A percentile compares a stretch with the other conserved stretches of the same genome.
phyloP scores from a whole-genome alignment of 2,113 vertebrate species.

The Siniperca knerii region DNA sequence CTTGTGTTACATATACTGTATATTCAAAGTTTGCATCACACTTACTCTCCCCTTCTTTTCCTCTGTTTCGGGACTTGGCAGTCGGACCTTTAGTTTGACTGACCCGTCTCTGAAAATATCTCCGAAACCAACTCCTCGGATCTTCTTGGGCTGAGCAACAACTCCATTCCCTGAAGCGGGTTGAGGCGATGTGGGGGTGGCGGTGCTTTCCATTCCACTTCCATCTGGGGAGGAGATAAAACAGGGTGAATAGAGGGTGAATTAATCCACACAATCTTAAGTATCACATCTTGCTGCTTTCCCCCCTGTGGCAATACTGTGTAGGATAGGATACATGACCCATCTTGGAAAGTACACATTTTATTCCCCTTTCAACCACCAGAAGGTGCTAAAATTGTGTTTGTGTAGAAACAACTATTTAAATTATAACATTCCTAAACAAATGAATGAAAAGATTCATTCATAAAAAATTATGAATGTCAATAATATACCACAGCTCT shows the following conservation, averaged over 20 bases:
- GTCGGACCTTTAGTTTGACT: conserved; percentile 90
- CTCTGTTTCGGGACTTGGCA: conserved; percentile 86
- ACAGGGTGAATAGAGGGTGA: background rate
- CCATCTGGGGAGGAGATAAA: conserved; percentile 61
- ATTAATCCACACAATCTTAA: background rate
- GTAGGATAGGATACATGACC: background rate
- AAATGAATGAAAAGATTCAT: background rate
- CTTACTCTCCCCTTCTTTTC: conserved; percentile 93
- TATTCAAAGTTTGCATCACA: background rate
- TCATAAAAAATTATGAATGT: background rate
- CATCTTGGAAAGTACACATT: background rate
- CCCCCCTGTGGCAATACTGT: background rate
- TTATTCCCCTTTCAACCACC: background rate
- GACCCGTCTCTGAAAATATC: conserved; percentile 96
- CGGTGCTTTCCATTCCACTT: conserved; percentile 60
- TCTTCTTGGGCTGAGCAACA: conserved; percentile 92
- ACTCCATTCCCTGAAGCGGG: conserved; percentile 83
- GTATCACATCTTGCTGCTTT: background rate
- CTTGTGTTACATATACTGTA: no score
- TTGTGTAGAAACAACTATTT: background rate
- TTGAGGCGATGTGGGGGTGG: conserved; percentile 84
- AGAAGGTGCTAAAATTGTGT: conserved; percentile 5
- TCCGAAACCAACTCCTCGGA: conserved; percentile 94
- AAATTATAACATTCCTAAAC: background rate
- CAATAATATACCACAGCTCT: background rate